These are phyloP conservation scores for Sarcophaga variegata DNA, from an alignment of 2,888 invertebrate genomes.

Conservation along the genomic window DNA sequence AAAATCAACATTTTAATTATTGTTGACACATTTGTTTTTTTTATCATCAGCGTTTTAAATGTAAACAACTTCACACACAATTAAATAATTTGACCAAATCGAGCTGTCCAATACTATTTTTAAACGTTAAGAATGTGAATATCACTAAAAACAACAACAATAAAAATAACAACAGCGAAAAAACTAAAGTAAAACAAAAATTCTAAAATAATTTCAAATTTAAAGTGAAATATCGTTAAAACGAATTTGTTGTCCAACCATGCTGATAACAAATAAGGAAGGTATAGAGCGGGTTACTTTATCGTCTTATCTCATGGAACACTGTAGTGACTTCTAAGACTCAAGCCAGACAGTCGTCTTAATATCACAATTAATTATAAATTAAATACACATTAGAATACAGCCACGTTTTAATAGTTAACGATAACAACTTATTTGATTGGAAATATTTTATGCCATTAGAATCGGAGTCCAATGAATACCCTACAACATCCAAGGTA, in stretches of 20 bases:
- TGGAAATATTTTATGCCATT: neutral
- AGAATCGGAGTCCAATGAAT: too few relatives aligned
- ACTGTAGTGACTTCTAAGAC: neutral
- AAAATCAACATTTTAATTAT: slow-evolving; percentile 21
- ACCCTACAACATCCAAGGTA: too few relatives aligned
- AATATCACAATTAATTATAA: neutral
- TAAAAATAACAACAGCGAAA: neutral
- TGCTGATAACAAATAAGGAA: neutral
- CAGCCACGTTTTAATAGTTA: neutral
- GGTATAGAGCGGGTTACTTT: too few relatives aligned
- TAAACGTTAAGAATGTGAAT: neutral
- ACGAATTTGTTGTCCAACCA: neutral
- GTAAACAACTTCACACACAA: slow-evolving; percentile 21
- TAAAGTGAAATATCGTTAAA: neutral
- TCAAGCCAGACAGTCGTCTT: neutral
- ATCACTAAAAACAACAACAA: neutral
- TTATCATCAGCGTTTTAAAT: neutral
- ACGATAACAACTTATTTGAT: neutral
- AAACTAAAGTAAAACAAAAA: too few relatives aligned
- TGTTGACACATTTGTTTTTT: slow-evolving; percentile 30
- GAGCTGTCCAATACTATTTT: neutral
- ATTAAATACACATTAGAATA: neutral
- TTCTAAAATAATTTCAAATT: neutral
- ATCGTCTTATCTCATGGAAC: neutral
- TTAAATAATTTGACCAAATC: slow-evolving; percentile 42